Percentiles rank a stretch among this genome's conserved stretches.
Evolutionary conservation across 2,797 vertebrate genomes (phyloP).

Genomic region (Danio tinwini): DNA sequence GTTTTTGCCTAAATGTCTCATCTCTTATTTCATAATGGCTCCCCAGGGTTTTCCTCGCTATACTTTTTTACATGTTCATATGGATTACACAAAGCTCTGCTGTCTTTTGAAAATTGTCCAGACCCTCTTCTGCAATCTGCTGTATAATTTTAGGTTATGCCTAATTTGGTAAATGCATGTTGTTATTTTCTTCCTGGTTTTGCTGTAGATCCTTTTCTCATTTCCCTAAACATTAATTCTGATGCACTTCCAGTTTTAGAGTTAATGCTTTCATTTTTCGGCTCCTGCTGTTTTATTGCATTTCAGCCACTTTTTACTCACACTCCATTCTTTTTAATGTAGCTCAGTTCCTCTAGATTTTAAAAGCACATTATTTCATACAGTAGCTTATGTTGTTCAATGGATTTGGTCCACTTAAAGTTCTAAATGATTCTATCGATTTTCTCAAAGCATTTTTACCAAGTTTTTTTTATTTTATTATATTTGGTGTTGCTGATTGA

Average conservation of each 20-base stretch:
- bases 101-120: not conserved
- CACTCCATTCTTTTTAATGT: not conserved
- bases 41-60: not conserved
- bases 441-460: not conserved
- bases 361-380: not conserved
- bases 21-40: no score
- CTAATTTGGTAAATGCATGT: conserved; percentile 35
- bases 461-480: not conserved
- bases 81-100: not conserved
- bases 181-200: not conserved
- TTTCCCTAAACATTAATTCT: conserved; percentile 10
- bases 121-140: not conserved
- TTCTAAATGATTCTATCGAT: not conserved
- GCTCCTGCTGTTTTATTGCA: not conserved
- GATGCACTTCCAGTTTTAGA: not conserved
- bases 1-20: not conserved
- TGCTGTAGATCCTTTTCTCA: conserved; percentile 7
- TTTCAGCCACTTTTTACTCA: not conserved
- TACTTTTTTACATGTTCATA: not conserved
- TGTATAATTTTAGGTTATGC: not conserved
- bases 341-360: not conserved
- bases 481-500: not conserved
- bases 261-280: not conserved
- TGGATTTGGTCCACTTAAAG: not conserved
- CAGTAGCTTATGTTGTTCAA: not conserved